Evolutionary conservation across 64 coral and sea anemone species (phyloP), one percentile per base, ranked within the genome.

Genomic region (Exaiptasia diaphana): DNA sequence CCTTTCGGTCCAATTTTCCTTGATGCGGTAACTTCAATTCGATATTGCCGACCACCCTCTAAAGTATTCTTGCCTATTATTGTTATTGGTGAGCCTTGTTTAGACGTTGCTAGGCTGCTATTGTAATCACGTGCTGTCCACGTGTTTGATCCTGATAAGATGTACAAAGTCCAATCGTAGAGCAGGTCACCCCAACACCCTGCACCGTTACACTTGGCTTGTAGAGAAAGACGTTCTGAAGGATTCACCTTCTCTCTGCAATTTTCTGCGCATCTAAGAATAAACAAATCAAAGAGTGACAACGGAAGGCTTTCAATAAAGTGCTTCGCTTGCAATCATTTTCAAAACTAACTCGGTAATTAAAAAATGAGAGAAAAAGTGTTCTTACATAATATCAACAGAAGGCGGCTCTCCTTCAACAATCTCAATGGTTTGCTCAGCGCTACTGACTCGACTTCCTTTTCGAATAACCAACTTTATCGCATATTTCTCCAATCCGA

Each of bases 201-300:
- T 4, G 15, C 53, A 35, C 60, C 82, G 38, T 58, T 50, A 42
- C 90, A 92, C 27, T 75, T 41, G 11, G 55, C 43, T 10, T 20
- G 67, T 24, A 86, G 3, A 3, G 82, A 64, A 2, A 92, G 44
- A 9, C 83, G 76, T 26, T 86, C 52, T 3, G 90, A 92, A 3
- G 90, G 90, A 23, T 92, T 92, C 2, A 86, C 68, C 26, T 92
- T 86, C 29, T 45, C n/a, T 26, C 71, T 78, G 39, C 89, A 92
- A 44, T 92, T 92, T 54, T 86, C 82, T n/a, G 61, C 82, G 63
- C 89, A 92, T 60, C 89, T 92, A 59, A 5, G 24, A 4, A 27
- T 15, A 46, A 15, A 45, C 68, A 68, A 23, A 1, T 26, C 27
- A 5, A 5, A 13, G 18, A 21, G 53, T 57, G 53, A 25, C 4